These are phyloP conservation scores for Lasioglossum morio DNA, from an alignment of 2,888 invertebrate species.

Conservation along the genomic window DNA sequence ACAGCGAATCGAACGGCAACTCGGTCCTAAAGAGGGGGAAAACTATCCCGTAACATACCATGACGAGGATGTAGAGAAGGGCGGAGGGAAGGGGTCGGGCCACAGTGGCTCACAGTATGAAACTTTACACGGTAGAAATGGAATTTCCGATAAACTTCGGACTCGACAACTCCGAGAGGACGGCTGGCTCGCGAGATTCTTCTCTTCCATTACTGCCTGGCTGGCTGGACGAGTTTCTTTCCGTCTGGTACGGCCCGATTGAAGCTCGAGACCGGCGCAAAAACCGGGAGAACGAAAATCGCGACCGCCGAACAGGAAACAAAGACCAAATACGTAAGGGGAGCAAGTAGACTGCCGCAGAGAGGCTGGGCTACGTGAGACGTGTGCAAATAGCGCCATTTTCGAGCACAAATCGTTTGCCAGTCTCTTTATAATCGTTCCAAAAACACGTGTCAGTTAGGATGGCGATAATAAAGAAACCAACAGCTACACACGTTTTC, in stretches of 20 bases:
- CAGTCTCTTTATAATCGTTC: constrained; percentile 34
- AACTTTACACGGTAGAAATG: constrained; percentile 67
- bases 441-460: constrained; percentile 19
- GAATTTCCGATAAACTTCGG: constrained; percentile 70
- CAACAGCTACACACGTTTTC: constrained; percentile 25
- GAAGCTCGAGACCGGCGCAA: not conserved
- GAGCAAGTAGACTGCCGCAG: constrained; percentile 13
- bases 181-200: constrained; percentile 48
- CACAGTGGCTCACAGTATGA: constrained; percentile 42
- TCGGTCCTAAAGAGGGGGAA: constrained; percentile 14
- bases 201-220: constrained; percentile 49
- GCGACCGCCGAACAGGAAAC: constrained; percentile 40
- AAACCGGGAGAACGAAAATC: constrained; percentile 46
- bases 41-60: constrained; percentile 17
- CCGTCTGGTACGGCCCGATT: constrained; percentile 8
- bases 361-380: constrained; percentile 53
- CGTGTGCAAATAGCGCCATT: constrained; percentile 46
- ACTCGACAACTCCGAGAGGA: constrained; percentile 50
- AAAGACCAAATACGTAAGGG: constrained; percentile 24
- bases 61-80: constrained; percentile 9
- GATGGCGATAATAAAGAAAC: constrained; percentile 48
- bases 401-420: constrained; percentile 39
- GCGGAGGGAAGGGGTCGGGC: constrained; percentile 9
- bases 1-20: constrained; percentile 38
- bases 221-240: constrained; percentile 45